Evolutionary conservation across 1,140 invertebrate genomes (phyloP).

Genomic region (Leptopilina clavipes): DNA sequence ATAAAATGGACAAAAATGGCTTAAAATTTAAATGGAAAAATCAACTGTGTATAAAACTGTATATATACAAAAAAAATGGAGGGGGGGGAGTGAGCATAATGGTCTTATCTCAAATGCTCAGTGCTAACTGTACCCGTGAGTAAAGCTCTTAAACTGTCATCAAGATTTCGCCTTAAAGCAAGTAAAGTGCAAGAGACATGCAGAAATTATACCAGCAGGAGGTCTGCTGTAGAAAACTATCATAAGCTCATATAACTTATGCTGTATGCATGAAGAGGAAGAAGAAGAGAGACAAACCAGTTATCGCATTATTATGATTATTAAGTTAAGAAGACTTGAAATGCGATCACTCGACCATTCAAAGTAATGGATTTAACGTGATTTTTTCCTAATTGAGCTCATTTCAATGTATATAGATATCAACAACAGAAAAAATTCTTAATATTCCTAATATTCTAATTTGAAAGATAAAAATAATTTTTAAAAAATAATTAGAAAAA

Average conservation of each 20-base stretch:
- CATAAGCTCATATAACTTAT: constrained; percentile 26
- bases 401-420: constrained; percentile 12
- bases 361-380: constrained; percentile 14
- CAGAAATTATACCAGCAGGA: constrained; percentile 14
- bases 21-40: neutral
- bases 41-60: neutral
- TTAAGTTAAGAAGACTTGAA: constrained; percentile 31
- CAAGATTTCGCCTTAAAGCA: constrained; percentile 31
- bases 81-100: neutral
- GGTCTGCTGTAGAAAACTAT: constrained; percentile 17
- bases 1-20: too few relatives aligned
- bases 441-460: neutral
- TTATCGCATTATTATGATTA: constrained; percentile 10
- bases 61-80: neutral
- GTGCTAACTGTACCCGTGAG: neutral
- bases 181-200: constrained; percentile 16
- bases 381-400: constrained; percentile 34
- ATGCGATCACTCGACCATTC: constrained; percentile 11
- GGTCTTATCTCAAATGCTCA: neutral
- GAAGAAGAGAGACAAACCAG: neutral
- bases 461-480: neutral
- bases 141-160: constrained; percentile 31
- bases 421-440: neutral
- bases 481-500: too few relatives aligned
- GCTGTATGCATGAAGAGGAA: neutral